Conservation (phyloP, 2,797 vertebrate species). For the Syngnathus rostellatus region DNA sequence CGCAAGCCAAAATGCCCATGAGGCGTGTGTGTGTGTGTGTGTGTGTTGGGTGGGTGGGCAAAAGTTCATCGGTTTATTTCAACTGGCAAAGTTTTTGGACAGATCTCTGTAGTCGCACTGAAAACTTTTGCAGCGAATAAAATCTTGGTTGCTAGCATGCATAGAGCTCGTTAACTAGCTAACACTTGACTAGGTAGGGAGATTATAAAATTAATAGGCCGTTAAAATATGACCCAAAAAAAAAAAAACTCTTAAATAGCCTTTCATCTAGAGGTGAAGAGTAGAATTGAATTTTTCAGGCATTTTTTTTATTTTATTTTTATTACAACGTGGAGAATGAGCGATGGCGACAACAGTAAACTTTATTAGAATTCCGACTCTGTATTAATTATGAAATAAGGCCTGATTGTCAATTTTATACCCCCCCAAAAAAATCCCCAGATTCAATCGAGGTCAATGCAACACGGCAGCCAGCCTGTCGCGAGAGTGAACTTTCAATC, state of each 20-base stretch:
- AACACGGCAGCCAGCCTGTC: constrained; percentile 1
- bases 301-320: too few species aligned
- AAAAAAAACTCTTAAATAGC: too few species aligned
- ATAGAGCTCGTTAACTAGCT: too few species aligned
- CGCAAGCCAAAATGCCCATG: background rate
- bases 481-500: constrained; percentile 6
- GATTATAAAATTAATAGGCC: background rate
- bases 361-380: background rate
- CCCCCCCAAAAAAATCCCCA: background rate
- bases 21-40: background rate
- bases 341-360: background rate
- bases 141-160: background rate
- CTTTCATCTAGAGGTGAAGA: background rate
- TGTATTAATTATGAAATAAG: background rate
- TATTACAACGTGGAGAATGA: background rate
- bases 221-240: background rate
- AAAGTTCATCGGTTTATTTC: too few species aligned
- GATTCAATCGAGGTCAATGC: constrained; percentile 1
- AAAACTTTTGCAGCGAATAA: background rate
- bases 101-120: background rate
- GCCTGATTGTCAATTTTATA: background rate
- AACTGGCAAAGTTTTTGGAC: background rate
- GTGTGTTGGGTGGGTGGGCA: too few species aligned
- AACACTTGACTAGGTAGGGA: background rate
- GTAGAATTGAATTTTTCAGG: background rate